Evolutionary conservation across 2,797 vertebrate species (phyloP), one percentile per base, ranked within the genome.

Genomic region (Coluber constrictor): DNA sequence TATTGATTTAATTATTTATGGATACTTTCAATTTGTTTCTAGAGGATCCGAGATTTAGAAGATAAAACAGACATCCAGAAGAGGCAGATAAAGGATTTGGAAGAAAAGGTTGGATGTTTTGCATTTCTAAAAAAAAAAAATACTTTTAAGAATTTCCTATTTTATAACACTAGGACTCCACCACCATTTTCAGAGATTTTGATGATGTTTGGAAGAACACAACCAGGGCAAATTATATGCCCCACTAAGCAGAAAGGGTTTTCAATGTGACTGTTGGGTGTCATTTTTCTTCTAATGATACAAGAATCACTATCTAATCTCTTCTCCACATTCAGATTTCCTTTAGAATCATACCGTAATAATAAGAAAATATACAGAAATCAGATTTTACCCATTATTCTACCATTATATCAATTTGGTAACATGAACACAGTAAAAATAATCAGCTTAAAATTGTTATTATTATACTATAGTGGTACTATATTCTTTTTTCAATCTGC

Each of bases 11-110:
- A 23, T 2, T 59, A 59, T 88, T 83, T 83, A 90, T 91, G n/a
- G 43, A 18, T 74, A 92, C 83, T 95, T 55, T 94, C 94, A 92
- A 95, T 92, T 96, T 60, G 93, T 94, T 97, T 97, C 91, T 97
- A 99, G 99, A 98, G 99, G 97, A 99, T 99, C 93, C 98, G 99
- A 95, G 99, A 99, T 95, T 98, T 99, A 96, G 99, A 99, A 96
- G 99, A 99, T 97, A 99, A 99, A 97, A 99, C 99, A 92, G 99
- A 99, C 95, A 99, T 99, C 96, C 99, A 99, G 96, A 99, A 99
- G 97, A 99, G 99, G 97, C 99, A 99, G 96, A 99, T 99, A 97
- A 99, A 99, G 97, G 99, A 99, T 96, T 98, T 99, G 94, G 99
- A 99, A 96, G 99, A 99, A 97, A 99, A 99, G 98, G 99, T 99